Evolutionary conservation across 2,113 vertebrate species (phyloP).

Genomic region (Sus scrofa): DNA sequence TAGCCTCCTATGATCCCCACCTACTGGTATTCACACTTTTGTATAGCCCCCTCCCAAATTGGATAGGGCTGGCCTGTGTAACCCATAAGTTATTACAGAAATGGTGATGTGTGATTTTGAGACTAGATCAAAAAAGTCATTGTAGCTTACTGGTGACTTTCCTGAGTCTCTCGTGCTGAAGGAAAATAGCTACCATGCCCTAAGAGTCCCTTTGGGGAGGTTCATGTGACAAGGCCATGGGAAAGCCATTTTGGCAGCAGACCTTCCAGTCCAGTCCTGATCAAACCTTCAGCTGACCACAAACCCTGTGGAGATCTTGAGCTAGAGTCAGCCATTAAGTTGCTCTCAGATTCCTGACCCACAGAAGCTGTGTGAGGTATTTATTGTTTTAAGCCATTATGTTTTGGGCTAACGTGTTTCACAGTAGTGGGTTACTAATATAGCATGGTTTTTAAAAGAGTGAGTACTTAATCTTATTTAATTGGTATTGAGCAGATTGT

Average conservation of each 20-base stretch:
- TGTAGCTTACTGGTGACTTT: not conserved
- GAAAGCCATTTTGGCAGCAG: not conserved
- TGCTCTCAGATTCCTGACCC: not conserved
- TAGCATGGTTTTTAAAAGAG: slow-evolving; percentile 44
- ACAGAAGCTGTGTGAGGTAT: not conserved
- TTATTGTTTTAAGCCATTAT: not conserved
- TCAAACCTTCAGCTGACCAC: not conserved
- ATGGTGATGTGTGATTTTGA: not conserved
- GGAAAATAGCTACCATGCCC: not conserved
- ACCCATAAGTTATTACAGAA: not conserved
- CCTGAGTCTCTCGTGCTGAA: not conserved
- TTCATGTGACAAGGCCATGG: not conserved
- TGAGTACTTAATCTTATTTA: slow-evolving; percentile 45
- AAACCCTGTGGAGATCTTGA: not conserved
- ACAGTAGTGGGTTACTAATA: slow-evolving; percentile 30
- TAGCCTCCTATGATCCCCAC: not conserved
- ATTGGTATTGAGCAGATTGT: slow-evolving; percentile 50
- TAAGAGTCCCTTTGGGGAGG: not conserved
- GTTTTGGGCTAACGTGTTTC: slow-evolving; percentile 39
- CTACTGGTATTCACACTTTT: not conserved
- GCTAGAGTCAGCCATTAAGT: not conserved
- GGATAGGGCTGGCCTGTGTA: not conserved
- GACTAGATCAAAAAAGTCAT: not conserved
- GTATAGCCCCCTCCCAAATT: not conserved
- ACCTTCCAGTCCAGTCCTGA: not conserved